Percentiles rank a stretch among this genome's conserved stretches.
phyloP scores from a whole-genome alignment of 2,113 vertebrate genomes.

The Thalassarche chlororhynchos region DNA sequence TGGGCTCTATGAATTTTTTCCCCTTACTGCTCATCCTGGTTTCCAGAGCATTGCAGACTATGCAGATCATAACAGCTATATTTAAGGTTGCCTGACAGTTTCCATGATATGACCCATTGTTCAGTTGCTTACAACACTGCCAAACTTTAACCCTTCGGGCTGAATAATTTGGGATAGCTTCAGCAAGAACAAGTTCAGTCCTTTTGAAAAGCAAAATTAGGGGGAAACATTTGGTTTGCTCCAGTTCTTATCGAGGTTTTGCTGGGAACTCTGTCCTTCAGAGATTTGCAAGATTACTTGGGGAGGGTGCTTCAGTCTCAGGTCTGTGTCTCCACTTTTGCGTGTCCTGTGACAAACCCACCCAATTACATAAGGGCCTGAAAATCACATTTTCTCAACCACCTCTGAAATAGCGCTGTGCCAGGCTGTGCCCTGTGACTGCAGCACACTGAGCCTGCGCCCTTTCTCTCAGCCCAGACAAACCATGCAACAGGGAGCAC shows the following conservation, averaged over 20 bases:
- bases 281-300: background rate
- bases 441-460: accelerated
- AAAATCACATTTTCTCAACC: background rate
- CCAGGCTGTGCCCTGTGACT: background rate
- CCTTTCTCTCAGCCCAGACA: background rate
- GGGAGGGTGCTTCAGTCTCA: background rate
- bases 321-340: background rate
- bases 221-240: background rate
- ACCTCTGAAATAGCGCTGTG: background rate
- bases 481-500: background rate
- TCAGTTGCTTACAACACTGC: background rate
- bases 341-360: background rate
- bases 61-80: conserved; percentile 67
- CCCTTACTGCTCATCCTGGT: conserved; percentile 36
- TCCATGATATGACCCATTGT: conserved; percentile 65
- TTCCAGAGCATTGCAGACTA: conserved; percentile 67
- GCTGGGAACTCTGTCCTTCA: background rate
- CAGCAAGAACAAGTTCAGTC: background rate
- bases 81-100: conserved; percentile 67
- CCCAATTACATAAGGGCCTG: background rate
- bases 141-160: conserved; percentile 44
- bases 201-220: background rate
- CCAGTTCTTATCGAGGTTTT: background rate
- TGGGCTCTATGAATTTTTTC: conserved; percentile 57
- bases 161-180: background rate